Base-by-base conservation (phyloP, 2,797 vertebrate species). In the Rhadinocentrus ornatus region DNA sequence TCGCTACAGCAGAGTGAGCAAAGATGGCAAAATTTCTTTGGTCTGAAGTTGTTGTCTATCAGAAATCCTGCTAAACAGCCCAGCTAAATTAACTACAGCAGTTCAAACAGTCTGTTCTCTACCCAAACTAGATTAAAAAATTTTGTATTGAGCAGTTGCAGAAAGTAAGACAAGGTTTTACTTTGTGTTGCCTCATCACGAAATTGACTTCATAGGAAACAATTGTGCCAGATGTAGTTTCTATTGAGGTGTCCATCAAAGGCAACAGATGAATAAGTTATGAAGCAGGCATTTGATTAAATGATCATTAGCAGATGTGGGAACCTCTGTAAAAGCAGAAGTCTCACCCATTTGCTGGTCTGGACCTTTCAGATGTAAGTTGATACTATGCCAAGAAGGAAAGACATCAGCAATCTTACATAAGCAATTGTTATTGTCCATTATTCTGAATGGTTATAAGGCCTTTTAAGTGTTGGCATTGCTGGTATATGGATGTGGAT, bases 161-260 rank as follows among this genome's bases (percentile, higher is more conserved):
- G 59, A 24, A 60, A 64, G 66, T 32, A 55, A 1, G 31, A 50
- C 57, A 63, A 60, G 66, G n/a, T 53, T 74, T 70, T 72, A 68
- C 75, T 71, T 69, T 67, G 57, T 60, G 44, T 70, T 81, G 66
- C 67, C 57, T 76, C 56, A 75, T 80, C 12, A 29, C 69, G 59
- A 65, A 85, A 82, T 71, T 64, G 46, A 1, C 53, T 62, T 24
- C 48, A 59, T 54, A 39, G 53, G 63, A 71, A 66, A 35, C n/a
- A 67, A 59, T 70, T 66, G 39, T 73, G 66, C 31, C 12, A 44
- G 61, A 32, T 50, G 53, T 54, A 44, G 32, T 34, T 55, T 76
- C 18, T 37, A 29, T 66, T 61, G 41, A 70, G 73, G 59, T 70
- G 81, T 69, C 63, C 56, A 27, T 73, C 59, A 75, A 68, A 50